Evolutionary conservation across 2,797 vertebrate species (phyloP).

Genomic region (Eospalax fontanierii): DNA sequence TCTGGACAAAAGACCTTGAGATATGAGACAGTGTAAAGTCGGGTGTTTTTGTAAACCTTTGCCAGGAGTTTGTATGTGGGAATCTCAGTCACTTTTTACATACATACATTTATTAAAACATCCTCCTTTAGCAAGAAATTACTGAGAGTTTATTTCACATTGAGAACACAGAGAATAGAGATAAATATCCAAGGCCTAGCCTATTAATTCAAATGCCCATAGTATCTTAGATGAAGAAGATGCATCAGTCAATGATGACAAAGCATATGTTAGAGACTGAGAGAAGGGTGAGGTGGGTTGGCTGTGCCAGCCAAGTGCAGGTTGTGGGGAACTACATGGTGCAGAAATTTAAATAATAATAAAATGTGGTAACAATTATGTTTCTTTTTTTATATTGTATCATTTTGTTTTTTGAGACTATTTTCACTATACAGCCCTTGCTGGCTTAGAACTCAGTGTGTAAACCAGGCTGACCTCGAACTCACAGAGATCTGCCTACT

Average conservation of each 20-base stretch:
- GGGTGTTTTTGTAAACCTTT: neutral
- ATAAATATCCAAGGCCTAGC: neutral
- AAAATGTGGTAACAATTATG: neutral
- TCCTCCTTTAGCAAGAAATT: constrained; percentile 10
- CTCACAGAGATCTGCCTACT: neutral
- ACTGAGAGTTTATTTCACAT: neutral
- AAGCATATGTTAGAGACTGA: neutral
- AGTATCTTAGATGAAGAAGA: neutral
- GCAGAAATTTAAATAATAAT: constrained; percentile 9
- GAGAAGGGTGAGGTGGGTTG: neutral
- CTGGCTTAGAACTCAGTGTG: neutral
- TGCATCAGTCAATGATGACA: neutral
- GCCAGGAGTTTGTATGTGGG: neutral
- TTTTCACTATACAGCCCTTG: neutral
- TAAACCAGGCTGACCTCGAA: neutral
- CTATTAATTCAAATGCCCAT: neutral
- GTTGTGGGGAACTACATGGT: neutral
- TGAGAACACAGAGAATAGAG: neutral
- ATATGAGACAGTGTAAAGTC: neutral
- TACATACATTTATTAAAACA: neutral
- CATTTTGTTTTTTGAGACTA: neutral
- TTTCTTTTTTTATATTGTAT: neutral
- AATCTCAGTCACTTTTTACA: neutral
- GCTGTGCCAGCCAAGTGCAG: neutral
- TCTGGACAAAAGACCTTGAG: neutral